These are phyloP conservation scores for Oreochromis grahami DNA, from an alignment of 2,797 vertebrate species.

Conservation along the genomic window DNA sequence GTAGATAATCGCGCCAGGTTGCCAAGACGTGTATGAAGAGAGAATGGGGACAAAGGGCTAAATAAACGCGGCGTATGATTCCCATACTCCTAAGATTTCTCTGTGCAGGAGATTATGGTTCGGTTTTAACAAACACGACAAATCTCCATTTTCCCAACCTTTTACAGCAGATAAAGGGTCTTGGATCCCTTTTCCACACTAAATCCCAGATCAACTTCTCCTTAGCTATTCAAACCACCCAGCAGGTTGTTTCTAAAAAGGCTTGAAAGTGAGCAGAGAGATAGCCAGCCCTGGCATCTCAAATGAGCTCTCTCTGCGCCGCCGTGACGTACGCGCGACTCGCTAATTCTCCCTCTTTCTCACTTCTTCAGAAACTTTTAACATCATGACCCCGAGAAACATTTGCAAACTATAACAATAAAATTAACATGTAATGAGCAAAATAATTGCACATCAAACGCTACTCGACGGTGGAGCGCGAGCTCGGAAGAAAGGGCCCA, in stretches of 20 bases:
- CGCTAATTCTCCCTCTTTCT: slow-evolving; percentile 56
- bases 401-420: slow-evolving; percentile 85
- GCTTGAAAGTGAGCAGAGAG: slow-evolving; percentile 66
- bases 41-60: slow-evolving; percentile 37
- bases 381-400: slow-evolving; percentile 81
- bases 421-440: slow-evolving; percentile 87
- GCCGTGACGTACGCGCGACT: slow-evolving; percentile 16
- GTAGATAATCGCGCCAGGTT: slow-evolving; percentile 22
- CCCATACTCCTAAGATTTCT: slow-evolving; percentile 54
- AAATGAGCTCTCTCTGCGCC: slow-evolving; percentile 49
- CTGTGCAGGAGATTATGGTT: slow-evolving; percentile 60
- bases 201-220: slow-evolving; percentile 67
- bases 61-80: slow-evolving; percentile 43
- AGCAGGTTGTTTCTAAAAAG: slow-evolving; percentile 71
- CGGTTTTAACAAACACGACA: slow-evolving; percentile 65
- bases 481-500: slow-evolving; percentile 74
- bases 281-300: slow-evolving; percentile 51
- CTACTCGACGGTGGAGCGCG: slow-evolving; percentile 62
- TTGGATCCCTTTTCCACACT: slow-evolving; percentile 63
- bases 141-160: slow-evolving; percentile 73
- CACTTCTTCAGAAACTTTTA: slow-evolving; percentile 77
- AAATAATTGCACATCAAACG: slow-evolving; percentile 87
- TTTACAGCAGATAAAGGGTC: slow-evolving; percentile 69
- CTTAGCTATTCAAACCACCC: slow-evolving; percentile 64
- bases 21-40: slow-evolving; percentile 11